phyloP scores from a whole-genome alignment of 1,140 invertebrate genomes.

The Orius insidiosus region DNA sequence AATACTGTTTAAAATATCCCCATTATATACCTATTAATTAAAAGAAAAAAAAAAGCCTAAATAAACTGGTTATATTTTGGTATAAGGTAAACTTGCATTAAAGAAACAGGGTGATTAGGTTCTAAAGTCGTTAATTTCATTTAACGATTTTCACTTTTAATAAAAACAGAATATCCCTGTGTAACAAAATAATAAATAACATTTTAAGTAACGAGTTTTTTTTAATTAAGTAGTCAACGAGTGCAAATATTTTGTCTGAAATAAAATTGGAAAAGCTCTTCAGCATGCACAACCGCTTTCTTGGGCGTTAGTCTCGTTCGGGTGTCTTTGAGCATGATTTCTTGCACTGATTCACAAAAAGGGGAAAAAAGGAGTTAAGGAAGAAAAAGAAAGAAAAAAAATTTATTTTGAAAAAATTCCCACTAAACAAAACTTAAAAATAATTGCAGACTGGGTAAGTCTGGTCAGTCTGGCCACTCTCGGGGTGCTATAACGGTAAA shows the following conservation, averaged over 20 bases:
- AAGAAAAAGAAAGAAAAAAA: conserved; percentile 51
- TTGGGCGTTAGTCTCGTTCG: conserved; percentile 74
- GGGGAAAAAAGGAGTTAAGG: conserved; percentile 37
- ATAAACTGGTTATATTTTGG: too few species aligned
- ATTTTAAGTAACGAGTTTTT: conserved; percentile 8
- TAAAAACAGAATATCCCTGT: neutral
- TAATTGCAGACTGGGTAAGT: too few species aligned
- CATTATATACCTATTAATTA: neutral
- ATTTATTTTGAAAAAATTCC: too few species aligned
- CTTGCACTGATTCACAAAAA: conserved; percentile 58
- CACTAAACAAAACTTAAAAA: conserved; percentile 20
- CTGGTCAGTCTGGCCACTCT: too few species aligned
- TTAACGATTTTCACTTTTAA: neutral
- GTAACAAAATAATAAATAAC: conserved; percentile 9
- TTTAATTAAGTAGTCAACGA: conserved; percentile 8
- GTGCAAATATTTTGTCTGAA: conserved; percentile 8
- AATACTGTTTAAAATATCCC: conserved; percentile 4
- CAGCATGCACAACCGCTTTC: conserved; percentile 86
- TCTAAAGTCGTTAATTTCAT: neutral
- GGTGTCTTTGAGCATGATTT: conserved; percentile 94
- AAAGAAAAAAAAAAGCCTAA: neutral
- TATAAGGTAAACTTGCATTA: too few species aligned
- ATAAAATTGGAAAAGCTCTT: conserved; percentile 21
- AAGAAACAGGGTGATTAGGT: neutral
- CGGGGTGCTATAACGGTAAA: too few species aligned